Base-by-base conservation (phyloP, 1,140 invertebrate genomes). In the Phthorimaea operculella region DNA sequence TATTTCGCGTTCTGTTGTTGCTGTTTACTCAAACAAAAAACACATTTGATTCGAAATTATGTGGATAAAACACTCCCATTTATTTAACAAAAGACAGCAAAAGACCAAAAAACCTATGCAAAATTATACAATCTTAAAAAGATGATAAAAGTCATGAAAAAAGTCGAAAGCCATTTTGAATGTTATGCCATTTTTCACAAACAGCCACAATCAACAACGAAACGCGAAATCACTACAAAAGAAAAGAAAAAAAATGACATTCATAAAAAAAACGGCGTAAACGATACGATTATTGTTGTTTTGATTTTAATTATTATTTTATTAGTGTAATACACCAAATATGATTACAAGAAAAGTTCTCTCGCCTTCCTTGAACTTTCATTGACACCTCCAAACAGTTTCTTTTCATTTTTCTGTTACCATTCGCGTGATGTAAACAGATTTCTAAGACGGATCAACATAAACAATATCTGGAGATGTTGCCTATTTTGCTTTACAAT, bases 401-500 rank as follows among this genome's bases (percentile, higher is more conserved):
- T 70, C 66, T 72, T 45, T 39, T 7, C 0, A 39, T 36, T 79
- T 70, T 72, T 49, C 58, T 73, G 42, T 16, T 36, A 18, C 45
- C 47, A 68, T 59, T 61, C 34, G 33, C 63, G 76, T 57, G 81
- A 84, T 84, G 81, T 72, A 63, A 68, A 62, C 70, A 74, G 81
- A 84, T 84, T 81, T 71, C 64, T 66, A 16, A 21, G 36, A n/a
- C 6, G n/a, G 64, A 65, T 36, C 36, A 63, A 64, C 54, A 66
- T 53, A 58, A 60, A 74, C 62, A 74, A 67, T 58, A 60, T 59
- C 55, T 60, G 72, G 73, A 79, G 67, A 84, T 84, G 81, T 65
- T 84, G 72, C 81, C 81, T 17, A 59, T 75, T 59, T 64, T 82
- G 52, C 60, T 81, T 63, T 80, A 64, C 70, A 80, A 80, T 74